Conservation (phyloP, 2,888 invertebrate genomes). For the Lithophane leautieri region DNA sequence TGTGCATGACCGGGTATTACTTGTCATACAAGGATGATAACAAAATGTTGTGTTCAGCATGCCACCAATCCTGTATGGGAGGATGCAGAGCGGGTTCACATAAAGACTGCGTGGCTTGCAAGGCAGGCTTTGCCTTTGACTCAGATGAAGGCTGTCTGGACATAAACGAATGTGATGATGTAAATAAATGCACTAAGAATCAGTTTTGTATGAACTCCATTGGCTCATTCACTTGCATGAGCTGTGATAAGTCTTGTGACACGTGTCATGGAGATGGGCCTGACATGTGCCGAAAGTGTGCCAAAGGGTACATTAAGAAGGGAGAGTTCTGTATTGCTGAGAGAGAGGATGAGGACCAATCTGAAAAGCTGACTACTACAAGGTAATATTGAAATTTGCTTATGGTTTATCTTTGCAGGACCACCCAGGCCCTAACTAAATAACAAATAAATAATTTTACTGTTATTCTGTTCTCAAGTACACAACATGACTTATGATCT, state of each 20-base stretch:
- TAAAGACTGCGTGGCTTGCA: constrained; percentile 91
- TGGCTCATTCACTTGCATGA: constrained; percentile 95
- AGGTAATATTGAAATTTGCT: constrained; percentile 74
- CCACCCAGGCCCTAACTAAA: no score
- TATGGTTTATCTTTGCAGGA: constrained; percentile 36
- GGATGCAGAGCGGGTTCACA: constrained; percentile 94
- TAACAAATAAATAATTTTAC: not conserved
- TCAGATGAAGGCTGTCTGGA: constrained; percentile 95
- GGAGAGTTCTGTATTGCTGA: constrained; percentile 95
- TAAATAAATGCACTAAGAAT: constrained; percentile 90
- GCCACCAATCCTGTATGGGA: constrained; percentile 95
- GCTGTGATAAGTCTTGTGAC: constrained; percentile 95
- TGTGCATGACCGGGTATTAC: constrained; percentile 94
- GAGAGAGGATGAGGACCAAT: constrained; percentile 81
- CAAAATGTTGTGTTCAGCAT: constrained; percentile 94
- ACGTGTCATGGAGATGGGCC: constrained; percentile 97
- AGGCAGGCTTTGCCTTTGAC: constrained; percentile 93
- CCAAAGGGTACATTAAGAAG: constrained; percentile 92
- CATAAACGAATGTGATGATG: constrained; percentile 94
- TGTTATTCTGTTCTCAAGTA: not conserved
- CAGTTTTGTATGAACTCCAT: constrained; percentile 97
- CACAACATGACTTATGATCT: not conserved
- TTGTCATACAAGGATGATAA: constrained; percentile 93
- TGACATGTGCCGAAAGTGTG: constrained; percentile 96
- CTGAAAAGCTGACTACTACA: constrained; percentile 79